A percentile compares a stretch with the other conserved stretches of the same genome.
Conservation (phyloP, 1,140 invertebrate genomes). For the Colletes gigas region DNA sequence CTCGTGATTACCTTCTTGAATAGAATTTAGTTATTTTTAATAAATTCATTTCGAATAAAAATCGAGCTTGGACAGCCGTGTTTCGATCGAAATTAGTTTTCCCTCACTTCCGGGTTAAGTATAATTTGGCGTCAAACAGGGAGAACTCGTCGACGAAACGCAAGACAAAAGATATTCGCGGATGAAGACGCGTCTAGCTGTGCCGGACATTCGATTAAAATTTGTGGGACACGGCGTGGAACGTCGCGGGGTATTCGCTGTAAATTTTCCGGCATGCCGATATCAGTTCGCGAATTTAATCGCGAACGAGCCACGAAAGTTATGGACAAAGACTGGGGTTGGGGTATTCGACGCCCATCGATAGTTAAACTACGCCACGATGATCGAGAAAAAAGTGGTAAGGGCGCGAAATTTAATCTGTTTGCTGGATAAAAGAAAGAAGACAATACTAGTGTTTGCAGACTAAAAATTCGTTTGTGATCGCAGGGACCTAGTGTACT, state of each 20-base stretch:
- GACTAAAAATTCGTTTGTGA: too few species aligned
- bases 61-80: too few species aligned
- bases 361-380: slow-evolving; percentile 34
- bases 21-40: too few species aligned
- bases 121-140: too few species aligned
- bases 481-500: too few species aligned
- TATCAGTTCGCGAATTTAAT: slow-evolving; percentile 52
- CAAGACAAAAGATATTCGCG: not conserved
- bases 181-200: not conserved
- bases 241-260: slow-evolving; percentile 30
- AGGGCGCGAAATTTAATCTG: too few species aligned
- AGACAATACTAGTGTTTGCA: too few species aligned
- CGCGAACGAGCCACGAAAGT: slow-evolving; percentile 25
- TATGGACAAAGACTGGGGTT: slow-evolving; percentile 24
- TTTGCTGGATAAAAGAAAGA: too few species aligned
- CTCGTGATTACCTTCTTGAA: too few species aligned
- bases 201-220: slow-evolving; percentile 42
- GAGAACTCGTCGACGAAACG: not conserved
- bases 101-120: too few species aligned
- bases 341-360: slow-evolving; percentile 29
- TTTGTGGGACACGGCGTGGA: slow-evolving; percentile 7
- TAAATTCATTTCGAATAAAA: too few species aligned
- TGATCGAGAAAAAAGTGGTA: slow-evolving; percentile 37
- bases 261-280: slow-evolving; percentile 48
- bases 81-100: too few species aligned